Evolutionary conservation across 2,797 vertebrate genomes (phyloP), one percentile per base, ranked within the genome.

Genomic region (Babyrousa celebensis): DNA sequence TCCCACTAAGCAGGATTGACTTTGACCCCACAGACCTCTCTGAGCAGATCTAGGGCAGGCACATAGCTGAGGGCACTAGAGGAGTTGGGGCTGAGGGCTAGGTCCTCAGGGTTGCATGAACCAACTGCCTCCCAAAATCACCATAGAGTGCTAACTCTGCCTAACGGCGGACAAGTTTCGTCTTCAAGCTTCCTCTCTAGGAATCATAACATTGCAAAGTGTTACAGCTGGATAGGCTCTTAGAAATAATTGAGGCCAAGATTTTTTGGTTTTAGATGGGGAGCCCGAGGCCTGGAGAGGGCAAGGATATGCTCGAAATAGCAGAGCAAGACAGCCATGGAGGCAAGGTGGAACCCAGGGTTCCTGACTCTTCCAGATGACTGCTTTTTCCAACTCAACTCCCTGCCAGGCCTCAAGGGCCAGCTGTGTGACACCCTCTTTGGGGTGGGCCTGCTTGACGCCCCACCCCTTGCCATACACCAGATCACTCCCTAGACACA

Each of bases 151-250:
- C 23, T 75, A 20, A 67, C 15, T 75, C 15, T 94, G 29, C 25
- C 25, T 83, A n/a, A 5, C 56, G 12, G 48, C 15, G 4, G 14
- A 58, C 52, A 84, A 29, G 3, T 82, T 95, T 93, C 60, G 83
- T 91, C 43, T 70, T 91, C 70, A 63, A 94, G 62, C 9, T 86
- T 29, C 74, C 29, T 95, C 79, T 85, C 87, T 71, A 68, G 67
- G 32, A 89, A 87, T 82, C 10, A n/a, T 54, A 93, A 83, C 92
- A 83, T 85, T 36, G 14, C 78, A 85, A 58, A 71, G 1, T 29
- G 23, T 86, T 58, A 78, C 20, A n/a, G 84, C 27, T 40, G 18
- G 48, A 32, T 12, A 70, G 15, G 17, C n/a, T 52, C 68, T 84
- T 79, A 68, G 70, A 58, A 87, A 40, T 63, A 58, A 86, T 1